Evolutionary conservation across 1,140 invertebrate genomes (phyloP), one percentile per base, ranked within the genome.

Genomic region (Lepidurus couesii): DNA sequence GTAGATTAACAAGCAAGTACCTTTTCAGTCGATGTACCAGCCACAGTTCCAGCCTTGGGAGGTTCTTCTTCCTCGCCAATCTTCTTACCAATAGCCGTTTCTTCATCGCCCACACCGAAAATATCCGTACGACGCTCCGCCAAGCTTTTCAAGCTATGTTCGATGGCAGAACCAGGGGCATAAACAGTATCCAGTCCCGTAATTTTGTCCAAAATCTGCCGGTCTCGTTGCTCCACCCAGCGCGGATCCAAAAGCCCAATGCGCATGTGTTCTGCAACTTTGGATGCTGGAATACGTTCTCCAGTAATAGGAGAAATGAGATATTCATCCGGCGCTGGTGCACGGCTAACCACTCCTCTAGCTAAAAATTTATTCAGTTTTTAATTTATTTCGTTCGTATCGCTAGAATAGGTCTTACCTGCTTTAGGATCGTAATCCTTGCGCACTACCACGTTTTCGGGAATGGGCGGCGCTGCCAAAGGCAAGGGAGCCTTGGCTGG

Each of bases 111-210:
- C 78, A 95, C 93, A 88, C 98, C 98, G 85, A 99, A 99, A 86
- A 99, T 99, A 90, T 99, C 98, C 4, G 98, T 98, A 92, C 98
- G 95, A 81, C 97, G 90, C 84, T 99, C 97, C 0, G 97, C 98
- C 81, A 99, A 87, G 83, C 97, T 92, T 84, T 98, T 98, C 82
- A 99, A 90, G 84, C 94, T 98, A 11, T 92, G 95, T 81, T 98
- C 95, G 82, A 99, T 98, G 24, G 95, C 94, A 34, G 94, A 91
- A 26, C 94, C 95, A 78, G 90, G 90, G 4, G 93, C 95, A 84
- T 92, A 96, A 0, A 95, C 93, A 65, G 92, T 92, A 82, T 96
- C 93, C 82, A 95, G 93, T 8, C 73, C 73, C 42, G 92, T 92
- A 79, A 92, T 87, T 82, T 92, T 93, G 80, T 97, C 95, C 16